Percentiles rank a stretch among this genome's conserved stretches.
These are phyloP conservation scores for Harpegnathos saltator DNA, from an alignment of 1,140 invertebrate genomes.

Conservation along the genomic window DNA sequence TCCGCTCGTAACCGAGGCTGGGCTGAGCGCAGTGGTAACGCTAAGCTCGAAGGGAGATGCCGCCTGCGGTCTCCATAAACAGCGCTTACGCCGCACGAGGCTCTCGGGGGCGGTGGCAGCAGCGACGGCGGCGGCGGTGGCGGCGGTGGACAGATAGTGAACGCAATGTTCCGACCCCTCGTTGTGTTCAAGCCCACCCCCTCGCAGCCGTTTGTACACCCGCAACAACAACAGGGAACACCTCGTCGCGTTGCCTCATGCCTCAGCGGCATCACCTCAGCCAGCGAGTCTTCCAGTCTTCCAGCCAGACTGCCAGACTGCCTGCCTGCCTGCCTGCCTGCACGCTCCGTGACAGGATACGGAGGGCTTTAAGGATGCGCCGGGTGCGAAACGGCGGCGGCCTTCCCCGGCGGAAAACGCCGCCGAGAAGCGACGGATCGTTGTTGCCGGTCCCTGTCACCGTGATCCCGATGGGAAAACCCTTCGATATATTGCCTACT, in stretches of 20 bases:
- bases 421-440: slow-evolving; percentile 61
- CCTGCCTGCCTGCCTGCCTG: slow-evolving; percentile 44
- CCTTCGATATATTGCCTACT: slow-evolving; percentile 72
- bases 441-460: slow-evolving; percentile 52
- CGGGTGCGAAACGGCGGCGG: slow-evolving; percentile 63
- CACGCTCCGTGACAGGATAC: slow-evolving; percentile 64
- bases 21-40: slow-evolving; percentile 74
- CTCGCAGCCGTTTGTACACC: slow-evolving; percentile 24
- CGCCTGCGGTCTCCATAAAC: slow-evolving; percentile 81
- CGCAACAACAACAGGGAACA: slow-evolving; percentile 67
- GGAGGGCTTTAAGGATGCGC: slow-evolving; percentile 71
- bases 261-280: slow-evolving; percentile 67
- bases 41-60: slow-evolving; percentile 80
- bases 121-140: no score
- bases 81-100: slow-evolving; percentile 72
- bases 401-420: slow-evolving; percentile 39
- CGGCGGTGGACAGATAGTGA: slow-evolving; percentile 31
- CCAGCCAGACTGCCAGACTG: background rate
- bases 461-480: slow-evolving; percentile 69
- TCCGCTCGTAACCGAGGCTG: slow-evolving; percentile 76
- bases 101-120: background rate
- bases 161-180: slow-evolving; percentile 69
- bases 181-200: slow-evolving; percentile 60
- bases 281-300: slow-evolving; percentile 1
- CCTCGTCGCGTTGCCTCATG: slow-evolving; percentile 67